Base-by-base conservation (phyloP, 2,797 vertebrate genomes). In the Urophycis tenuis region DNA sequence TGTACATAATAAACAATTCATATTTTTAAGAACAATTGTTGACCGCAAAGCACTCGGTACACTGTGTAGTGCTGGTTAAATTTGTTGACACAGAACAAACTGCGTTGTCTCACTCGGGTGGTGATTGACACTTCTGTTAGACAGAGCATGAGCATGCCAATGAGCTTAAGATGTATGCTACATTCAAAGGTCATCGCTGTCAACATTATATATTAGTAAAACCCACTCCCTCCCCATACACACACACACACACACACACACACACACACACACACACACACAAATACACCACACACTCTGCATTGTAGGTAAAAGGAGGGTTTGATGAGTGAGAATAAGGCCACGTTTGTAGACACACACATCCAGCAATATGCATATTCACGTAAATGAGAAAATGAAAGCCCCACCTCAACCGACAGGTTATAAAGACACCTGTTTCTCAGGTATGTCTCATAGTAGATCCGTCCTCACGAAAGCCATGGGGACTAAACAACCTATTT, bases 401-500 rank as follows among this genome's bases (percentile, higher is more conserved):
- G 79, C 88, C 83, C 88, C 89, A 78, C 87, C 86, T 87, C 74
- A 31, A 74, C 76, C 39, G 22, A 5, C 1, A 31, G 49, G 19
- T 73, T 89, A 89, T 91, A 91, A 90, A 90, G 31, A 14, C 70
- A 49, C 25, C 19, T 0, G 0, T 34, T 39, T 36, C 53, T 11
- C 71, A 83, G 74, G n/a, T 81, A 45, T 49, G 39, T 71, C 30
- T 86, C 84, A 90, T 19, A 75, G 78, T 31, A 39, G 75, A n/a
- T 74, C 79, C 80, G 69, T 79, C 81, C 85, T 83, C 76, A 33
- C 78, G 32, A 80, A 33, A 86, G 83, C 71, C 81, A 93, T 93
- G 92, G 90, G 88, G 82, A 86, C 87, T 15, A n/a, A 15, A 72
- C 73, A 79, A 77, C 70, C 83, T 22, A 80, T 74, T 29, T 17